Evolutionary conservation across 53 echinoderm and acorn worm genomes (phyloP), one percentile per base, ranked within the genome.

Genomic region (Apostichopus leukothele): DNA sequence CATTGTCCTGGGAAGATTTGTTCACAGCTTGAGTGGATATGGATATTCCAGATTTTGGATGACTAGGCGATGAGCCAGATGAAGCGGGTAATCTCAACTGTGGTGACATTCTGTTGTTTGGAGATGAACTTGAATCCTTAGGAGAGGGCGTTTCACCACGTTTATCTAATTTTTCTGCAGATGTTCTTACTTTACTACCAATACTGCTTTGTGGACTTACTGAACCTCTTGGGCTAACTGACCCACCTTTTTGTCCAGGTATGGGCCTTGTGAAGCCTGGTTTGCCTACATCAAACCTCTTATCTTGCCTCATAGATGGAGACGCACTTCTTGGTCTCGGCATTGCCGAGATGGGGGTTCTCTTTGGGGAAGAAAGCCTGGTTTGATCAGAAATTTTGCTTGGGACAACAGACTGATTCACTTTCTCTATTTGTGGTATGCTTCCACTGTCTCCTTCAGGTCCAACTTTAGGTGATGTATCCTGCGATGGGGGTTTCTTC

Each of bases 21-120:
- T 16, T 51, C 10, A 53, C n/a, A 11, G 55, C 8, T 75, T 52
- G 88, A 55, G 51, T 26, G 51, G 88, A 51, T 51, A 9, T 10
- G 19, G 88, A 87, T 16, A 19, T 7, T 8, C 86, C 86, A 84
- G 61, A 84, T 20, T 73, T 74, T 20, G 73, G 6, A 50, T 52
- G 53, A 71, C 52, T 74, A 11, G 74, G 86, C 5, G 86, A 86
- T 27, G 73, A 86, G n/a, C 71, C 53, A 55, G 90, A 87, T 22
- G 86, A 77, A 53, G 86, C 76, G 9, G 84, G 86, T 9, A 78
- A 68, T 51, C 89, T 66, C 55, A 66, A 21, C 12, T 92, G 92
- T 10, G 89, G 74, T 55, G 86, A 71, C 23, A 67, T 86, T 71
- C 60, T 86, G 67, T 92, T 84, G 76, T 22, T 76, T 25, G 79